Percentiles rank a stretch among this genome's conserved stretches.
Evolutionary conservation across 2,113 vertebrate species (phyloP).

Genomic region (Boleophthalmus pectinirostris): DNA sequence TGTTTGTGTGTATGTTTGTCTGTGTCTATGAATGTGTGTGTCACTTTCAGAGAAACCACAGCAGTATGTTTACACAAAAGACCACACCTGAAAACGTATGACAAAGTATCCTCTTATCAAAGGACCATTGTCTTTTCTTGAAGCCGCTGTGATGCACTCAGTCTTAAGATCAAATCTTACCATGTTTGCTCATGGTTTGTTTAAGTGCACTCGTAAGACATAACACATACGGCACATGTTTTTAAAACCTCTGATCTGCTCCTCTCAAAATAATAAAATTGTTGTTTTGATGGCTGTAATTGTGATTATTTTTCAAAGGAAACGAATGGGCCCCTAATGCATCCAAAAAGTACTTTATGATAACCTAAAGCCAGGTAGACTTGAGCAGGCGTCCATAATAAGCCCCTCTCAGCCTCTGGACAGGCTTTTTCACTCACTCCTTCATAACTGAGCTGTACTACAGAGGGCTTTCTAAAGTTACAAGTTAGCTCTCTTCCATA

Average conservation of each 20-base stretch:
- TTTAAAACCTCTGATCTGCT: background rate
- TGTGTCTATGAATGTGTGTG: conserved; percentile 11
- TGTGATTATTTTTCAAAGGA: background rate
- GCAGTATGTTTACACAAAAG: conserved; percentile 33
- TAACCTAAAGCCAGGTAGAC: conserved; percentile 1
- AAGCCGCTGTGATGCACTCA: background rate
- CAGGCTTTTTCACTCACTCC: background rate
- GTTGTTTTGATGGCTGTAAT: background rate
- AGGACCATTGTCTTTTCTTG: background rate
- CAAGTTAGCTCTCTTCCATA: conserved; percentile 24
- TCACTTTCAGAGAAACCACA: conserved; percentile 34
- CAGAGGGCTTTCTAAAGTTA: conserved; percentile 11
- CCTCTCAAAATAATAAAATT: background rate
- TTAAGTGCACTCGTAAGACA: background rate
- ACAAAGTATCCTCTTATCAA: conserved; percentile 8
- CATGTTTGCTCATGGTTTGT: background rate
- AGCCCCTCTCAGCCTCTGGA: conserved; percentile 1
- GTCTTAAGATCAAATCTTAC: background rate
- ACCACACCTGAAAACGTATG: conserved; percentile 38
- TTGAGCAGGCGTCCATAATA: background rate
- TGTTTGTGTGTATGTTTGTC: conserved; percentile 57
- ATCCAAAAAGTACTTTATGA: background rate
- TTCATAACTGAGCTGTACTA: conserved; percentile 12
- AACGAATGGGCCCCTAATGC: background rate
- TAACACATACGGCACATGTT: background rate